Percentiles rank a stretch among this genome's conserved stretches.
phyloP scores from a whole-genome alignment of 2,888 invertebrate genomes.

The Acronicta aceris region DNA sequence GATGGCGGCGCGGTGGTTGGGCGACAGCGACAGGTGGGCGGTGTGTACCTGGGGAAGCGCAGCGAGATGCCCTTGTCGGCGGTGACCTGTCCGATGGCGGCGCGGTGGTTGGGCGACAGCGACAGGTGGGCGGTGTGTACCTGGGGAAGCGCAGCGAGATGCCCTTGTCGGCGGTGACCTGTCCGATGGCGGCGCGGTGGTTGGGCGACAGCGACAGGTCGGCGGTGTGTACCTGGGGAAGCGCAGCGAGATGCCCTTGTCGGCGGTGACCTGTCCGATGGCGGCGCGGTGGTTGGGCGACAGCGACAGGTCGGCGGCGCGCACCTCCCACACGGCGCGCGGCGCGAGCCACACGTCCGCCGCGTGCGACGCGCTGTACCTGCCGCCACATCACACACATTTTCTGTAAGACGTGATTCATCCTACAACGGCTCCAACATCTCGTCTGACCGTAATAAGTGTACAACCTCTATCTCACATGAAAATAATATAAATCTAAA shows the following conservation, averaged over 20 bases:
- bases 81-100: conserved; percentile 96
- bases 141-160: conserved; percentile 96
- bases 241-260: conserved; percentile 97
- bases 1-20: conserved; percentile 93
- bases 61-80: conserved; percentile 95
- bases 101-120: conserved; percentile 95
- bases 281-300: conserved; percentile 98
- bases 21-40: conserved; percentile 98
- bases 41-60: conserved; percentile 92
- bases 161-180: conserved; percentile 96
- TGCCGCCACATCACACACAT: conserved; percentile 43
- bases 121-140: conserved; percentile 39
- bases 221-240: conserved; percentile 93
- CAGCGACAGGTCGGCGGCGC: conserved; percentile 98
- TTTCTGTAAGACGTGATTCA: too few relatives aligned
- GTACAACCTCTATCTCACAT: too few relatives aligned
- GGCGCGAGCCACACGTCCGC: conserved; percentile 98
- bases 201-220: conserved; percentile 98
- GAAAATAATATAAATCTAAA: too few relatives aligned
- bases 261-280: conserved; percentile 94
- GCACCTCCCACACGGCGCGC: conserved; percentile 97
- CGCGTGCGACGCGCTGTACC: conserved; percentile 92
- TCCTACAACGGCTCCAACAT: neutral
- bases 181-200: conserved; percentile 93
- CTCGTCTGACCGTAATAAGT: too few relatives aligned